A percentile compares a stretch with the other conserved stretches of the same genome.
Evolutionary conservation across 2,797 vertebrate species (phyloP).

Genomic region (Oreochromis mossambicus): DNA sequence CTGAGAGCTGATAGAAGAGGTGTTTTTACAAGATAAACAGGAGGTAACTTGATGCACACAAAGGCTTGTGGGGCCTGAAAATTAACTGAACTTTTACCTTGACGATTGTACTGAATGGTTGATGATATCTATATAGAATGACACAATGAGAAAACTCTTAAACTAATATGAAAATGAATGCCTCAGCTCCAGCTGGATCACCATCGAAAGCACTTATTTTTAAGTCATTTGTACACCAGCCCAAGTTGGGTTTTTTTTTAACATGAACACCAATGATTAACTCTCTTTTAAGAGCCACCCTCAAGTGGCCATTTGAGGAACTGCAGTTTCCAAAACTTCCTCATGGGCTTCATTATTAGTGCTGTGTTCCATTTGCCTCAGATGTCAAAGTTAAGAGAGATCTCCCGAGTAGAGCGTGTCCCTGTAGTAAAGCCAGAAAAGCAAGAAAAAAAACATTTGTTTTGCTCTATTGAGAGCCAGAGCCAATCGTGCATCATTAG

Average conservation of each 20-base stretch:
- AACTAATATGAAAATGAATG: not conserved
- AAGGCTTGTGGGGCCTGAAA: not conserved
- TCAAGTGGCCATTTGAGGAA: not conserved
- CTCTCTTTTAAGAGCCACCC: not conserved
- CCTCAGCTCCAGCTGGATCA: not conserved
- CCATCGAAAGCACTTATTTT: not conserved
- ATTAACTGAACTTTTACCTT: not conserved
- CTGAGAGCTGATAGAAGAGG: conserved; percentile 9
- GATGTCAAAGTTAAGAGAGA: not conserved
- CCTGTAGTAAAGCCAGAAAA: not conserved
- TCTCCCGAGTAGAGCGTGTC: not conserved
- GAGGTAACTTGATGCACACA: not conserved
- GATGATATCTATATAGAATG: not conserved
- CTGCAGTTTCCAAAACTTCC: not conserved
- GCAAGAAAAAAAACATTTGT: not conserved
- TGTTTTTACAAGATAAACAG: conserved; percentile 4
- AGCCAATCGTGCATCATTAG: not conserved
- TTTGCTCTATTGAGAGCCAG: not conserved
- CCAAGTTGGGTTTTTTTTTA: rapidly evolving
- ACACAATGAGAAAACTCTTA: not conserved
- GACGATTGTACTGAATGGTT: not conserved
- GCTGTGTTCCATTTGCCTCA: not conserved
- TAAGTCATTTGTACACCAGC: too few species aligned
- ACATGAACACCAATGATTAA: not conserved
- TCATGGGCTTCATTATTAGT: not conserved